These are phyloP conservation scores for Pithys albifrons DNA, from an alignment of 2,113 vertebrate species.

Conservation along the genomic window DNA sequence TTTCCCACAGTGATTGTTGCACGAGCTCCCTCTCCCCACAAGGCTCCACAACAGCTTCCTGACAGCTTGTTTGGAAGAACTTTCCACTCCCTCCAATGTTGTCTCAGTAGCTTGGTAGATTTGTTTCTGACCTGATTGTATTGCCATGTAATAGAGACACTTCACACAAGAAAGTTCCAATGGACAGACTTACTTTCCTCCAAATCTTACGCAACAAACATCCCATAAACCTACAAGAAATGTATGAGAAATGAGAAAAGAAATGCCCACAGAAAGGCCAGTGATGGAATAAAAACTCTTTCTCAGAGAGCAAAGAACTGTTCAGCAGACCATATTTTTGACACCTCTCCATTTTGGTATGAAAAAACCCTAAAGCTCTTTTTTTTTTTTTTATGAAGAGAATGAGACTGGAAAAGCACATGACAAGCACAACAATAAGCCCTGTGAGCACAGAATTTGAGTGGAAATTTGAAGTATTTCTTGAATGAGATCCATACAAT, in stretches of 20 bases:
- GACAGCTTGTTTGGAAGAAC: neutral
- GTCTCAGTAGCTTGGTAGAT: neutral
- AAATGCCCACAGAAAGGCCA: neutral
- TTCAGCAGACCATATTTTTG: neutral
- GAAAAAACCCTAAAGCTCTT: neutral
- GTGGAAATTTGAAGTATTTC: neutral
- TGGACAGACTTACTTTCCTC: neutral
- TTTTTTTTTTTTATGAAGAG: neutral
- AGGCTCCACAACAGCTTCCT: neutral
- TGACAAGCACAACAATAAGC: neutral
- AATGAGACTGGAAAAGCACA: neutral
- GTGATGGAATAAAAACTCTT: neutral
- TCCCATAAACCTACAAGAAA: neutral
- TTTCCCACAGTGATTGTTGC: neutral
- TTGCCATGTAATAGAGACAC: neutral
- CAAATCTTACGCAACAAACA: neutral
- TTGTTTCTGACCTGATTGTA: neutral
- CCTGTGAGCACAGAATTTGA: neutral
- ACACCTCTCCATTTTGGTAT: neutral
- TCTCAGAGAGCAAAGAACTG: neutral
- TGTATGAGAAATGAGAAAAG: too few species aligned
- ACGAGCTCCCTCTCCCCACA: neutral
- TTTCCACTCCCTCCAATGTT: neutral
- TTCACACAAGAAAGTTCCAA: neutral
- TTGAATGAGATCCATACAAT: neutral